phyloP scores from a whole-genome alignment of 2,888 invertebrate genomes.

The Heterodera filipjevi region DNA sequence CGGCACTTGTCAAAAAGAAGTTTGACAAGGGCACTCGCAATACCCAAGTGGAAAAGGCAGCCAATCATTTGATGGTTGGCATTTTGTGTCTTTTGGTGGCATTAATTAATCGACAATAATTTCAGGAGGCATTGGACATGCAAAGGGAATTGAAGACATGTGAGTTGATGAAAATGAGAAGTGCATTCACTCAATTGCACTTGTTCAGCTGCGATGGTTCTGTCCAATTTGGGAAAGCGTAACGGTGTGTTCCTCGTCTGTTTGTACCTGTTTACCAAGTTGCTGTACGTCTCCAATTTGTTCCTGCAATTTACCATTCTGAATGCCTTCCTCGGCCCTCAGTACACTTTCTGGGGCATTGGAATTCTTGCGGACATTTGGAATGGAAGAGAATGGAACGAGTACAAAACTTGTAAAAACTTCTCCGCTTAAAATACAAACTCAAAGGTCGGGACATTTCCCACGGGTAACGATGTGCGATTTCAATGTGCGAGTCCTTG shows the following conservation, averaged over 20 bases:
- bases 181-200: neutral
- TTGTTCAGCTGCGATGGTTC: slow-evolving; percentile 15
- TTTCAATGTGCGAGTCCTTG: slow-evolving; percentile 55
- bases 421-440: neutral
- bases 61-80: neutral
- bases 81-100: neutral
- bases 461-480: slow-evolving; percentile 54
- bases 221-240: slow-evolving; percentile 45
- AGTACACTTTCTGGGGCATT: slow-evolving; percentile 65
- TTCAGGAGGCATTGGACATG: slow-evolving; percentile 60
- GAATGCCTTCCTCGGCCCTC: slow-evolving; percentile 65
- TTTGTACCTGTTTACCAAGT: slow-evolving; percentile 64
- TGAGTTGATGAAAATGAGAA: slow-evolving; percentile 33
- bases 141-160: slow-evolving; percentile 56
- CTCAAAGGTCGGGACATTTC: slow-evolving; percentile 47
- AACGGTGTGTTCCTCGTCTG: slow-evolving; percentile 63
- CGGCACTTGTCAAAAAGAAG: slow-evolving; percentile 26
- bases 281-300: slow-evolving; percentile 64
- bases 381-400: slow-evolving; percentile 63
- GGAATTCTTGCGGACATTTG: slow-evolving; percentile 64
- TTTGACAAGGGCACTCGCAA: slow-evolving; percentile 47
- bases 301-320: slow-evolving; percentile 65
- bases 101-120: slow-evolving; percentile 47
- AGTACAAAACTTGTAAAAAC: slow-evolving; percentile 32
- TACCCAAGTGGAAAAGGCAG: slow-evolving; percentile 47